Base-by-base conservation (phyloP, 2,888 invertebrate species). In the Ctenicera cuprea region DNA sequence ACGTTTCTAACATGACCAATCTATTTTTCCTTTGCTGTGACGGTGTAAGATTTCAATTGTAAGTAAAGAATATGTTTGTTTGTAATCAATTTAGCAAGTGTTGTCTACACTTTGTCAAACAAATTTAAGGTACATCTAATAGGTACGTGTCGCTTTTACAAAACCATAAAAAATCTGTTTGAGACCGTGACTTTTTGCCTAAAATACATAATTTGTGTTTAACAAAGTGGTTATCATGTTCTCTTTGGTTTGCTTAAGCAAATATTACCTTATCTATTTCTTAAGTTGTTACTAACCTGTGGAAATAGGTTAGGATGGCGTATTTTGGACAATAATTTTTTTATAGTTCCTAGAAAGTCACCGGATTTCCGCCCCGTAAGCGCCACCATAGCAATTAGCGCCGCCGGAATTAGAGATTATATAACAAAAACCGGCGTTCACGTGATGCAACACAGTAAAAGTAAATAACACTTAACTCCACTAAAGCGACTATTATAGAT, bases 381-480 rank as follows among this genome's bases (percentile, higher is more conserved):
- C 30, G n/a, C 45, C 41, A 43, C 30, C 57, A 66, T 20, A n/a
- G 45, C 45, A 67, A 57, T 57, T 67, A 67, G 33, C 43, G 59
- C 26, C 45, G 30, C 37, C 20, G 11, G 16, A 37, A 38, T 38
- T 33, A 9, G 43, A 16, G 50, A 37, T 71, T 71, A 71, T 65
- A 57, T 71, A 71, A 71, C 61, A 30, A 37, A 26, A 22, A 4
- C 41, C 12, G 30, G 37, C 33, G 43, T 43, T 63, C 71, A 64
- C 71, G 71, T 70, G 68, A 61, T 68, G 37, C 41, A 61, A 33
- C 59, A 20, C 14, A 66, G 52, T 41, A 54, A 66, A 66, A 52
- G 71, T 65, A 71, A 64, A 71, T 52, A 71, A 65, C 71, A 71
- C 71, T 70, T 63, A 43, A 72, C 61, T 72, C 66, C 41, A 37